Conservation (phyloP, 2,888 invertebrate genomes). For the Pseudococcus jackbeardsleyi region DNA sequence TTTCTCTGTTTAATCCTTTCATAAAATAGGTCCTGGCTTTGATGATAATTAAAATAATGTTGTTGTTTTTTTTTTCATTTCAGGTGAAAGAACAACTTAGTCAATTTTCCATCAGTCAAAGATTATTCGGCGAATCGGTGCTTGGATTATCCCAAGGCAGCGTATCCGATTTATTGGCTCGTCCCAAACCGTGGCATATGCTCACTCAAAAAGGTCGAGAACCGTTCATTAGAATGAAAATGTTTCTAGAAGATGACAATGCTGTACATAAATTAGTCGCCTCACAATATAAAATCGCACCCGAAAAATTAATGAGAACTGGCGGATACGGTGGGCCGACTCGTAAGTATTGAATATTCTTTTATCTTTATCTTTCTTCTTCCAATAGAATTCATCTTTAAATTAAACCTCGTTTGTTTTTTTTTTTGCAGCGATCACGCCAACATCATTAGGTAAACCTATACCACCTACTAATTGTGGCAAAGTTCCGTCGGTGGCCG, state of each 20-base stretch:
- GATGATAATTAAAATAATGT: not conserved
- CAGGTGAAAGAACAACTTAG: slow-evolving; percentile 92
- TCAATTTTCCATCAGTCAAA: slow-evolving; percentile 96
- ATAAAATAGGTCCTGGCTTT: too few relatives aligned
- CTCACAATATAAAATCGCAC: slow-evolving; percentile 97
- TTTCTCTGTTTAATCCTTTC: too few relatives aligned
- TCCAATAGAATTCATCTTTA: not conserved
- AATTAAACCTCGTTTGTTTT: not conserved
- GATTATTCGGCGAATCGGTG: slow-evolving; percentile 98
- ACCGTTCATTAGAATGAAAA: slow-evolving; percentile 97
- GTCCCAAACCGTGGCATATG: slow-evolving; percentile 99
- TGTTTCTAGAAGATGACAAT: slow-evolving; percentile 96
- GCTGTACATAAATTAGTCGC: slow-evolving; percentile 96
- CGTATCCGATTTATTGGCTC: slow-evolving; percentile 94
- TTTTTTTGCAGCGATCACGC: slow-evolving; percentile 66
- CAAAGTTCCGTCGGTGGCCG: slow-evolving; percentile 66
- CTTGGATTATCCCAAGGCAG: slow-evolving; percentile 96
- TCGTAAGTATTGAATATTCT: slow-evolving; percentile 73
- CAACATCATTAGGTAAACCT: slow-evolving; percentile 66
- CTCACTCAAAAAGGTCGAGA: slow-evolving; percentile 93
- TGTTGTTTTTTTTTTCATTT: slow-evolving; percentile 61
- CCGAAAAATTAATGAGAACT: slow-evolving; percentile 96
- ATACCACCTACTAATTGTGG: slow-evolving; percentile 66
- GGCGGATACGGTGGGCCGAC: slow-evolving; percentile 88
- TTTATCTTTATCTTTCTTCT: not conserved